Evolutionary conservation across 2,888 invertebrate genomes (phyloP).

Genomic region (Gastrophysa polygoni): DNA sequence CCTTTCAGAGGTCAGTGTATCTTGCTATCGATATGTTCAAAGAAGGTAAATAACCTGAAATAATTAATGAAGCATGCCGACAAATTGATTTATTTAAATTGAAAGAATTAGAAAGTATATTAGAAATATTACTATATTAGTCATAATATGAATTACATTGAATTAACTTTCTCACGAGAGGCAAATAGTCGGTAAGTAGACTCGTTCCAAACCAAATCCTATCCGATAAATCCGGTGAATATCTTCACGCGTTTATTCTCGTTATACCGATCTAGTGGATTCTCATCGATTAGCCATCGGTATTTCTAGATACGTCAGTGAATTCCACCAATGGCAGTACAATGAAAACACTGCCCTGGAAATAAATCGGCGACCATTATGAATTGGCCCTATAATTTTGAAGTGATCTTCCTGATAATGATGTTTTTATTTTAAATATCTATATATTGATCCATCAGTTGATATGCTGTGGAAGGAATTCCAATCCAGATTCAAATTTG

Average conservation of each 20-base stretch:
- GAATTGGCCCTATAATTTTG: no score
- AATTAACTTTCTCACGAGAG: constrained; percentile 20
- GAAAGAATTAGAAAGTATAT: constrained; percentile 21
- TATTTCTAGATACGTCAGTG: no score
- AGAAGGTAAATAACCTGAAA: not conserved
- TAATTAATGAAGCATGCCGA: not conserved
- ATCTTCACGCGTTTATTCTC: not conserved
- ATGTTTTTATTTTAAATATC: no score
- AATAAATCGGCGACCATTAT: no score
- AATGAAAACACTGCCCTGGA: no score
- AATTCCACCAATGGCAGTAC: no score
- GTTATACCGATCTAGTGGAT: not conserved
- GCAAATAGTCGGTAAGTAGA: constrained; percentile 6
- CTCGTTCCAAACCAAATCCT: constrained; percentile 10
- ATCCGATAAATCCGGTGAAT: constrained; percentile 4
- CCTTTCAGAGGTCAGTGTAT: not conserved
- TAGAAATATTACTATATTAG: constrained; percentile 18
- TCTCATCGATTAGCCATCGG: not conserved
- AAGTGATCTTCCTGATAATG: no score
- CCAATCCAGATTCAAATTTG: no score
- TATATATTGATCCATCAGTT: no score
- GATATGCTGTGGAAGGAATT: no score
- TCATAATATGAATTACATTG: constrained; percentile 15
- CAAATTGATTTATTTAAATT: constrained; percentile 16
- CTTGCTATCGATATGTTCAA: not conserved